Percentiles rank a stretch among this genome's conserved stretches.
Evolutionary conservation across 2,797 vertebrate genomes (phyloP).

Genomic region (Rachycentron canadum): DNA sequence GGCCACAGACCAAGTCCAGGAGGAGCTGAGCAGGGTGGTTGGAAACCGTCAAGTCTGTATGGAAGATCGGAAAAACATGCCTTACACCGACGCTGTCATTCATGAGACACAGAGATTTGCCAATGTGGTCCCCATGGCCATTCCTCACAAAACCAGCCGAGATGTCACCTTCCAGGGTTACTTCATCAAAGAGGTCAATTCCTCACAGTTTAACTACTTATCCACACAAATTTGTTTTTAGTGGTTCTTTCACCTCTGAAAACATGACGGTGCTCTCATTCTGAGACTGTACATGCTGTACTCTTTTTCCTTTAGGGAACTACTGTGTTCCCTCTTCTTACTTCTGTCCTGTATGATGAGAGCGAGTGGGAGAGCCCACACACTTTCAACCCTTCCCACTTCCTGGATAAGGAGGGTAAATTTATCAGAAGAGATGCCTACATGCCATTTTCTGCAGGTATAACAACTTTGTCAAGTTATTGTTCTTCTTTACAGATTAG

Average conservation of each 20-base stretch:
- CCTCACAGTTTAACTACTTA: background rate
- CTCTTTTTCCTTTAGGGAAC: conserved; percentile 66
- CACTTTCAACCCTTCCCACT: conserved; percentile 79
- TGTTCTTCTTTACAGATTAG: no score
- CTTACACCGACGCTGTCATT: conserved; percentile 76
- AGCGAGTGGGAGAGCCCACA: conserved; percentile 77
- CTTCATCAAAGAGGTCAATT: conserved; percentile 73
- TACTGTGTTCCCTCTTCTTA: conserved; percentile 72
- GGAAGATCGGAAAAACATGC: conserved; percentile 73
- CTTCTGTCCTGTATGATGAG: conserved; percentile 77
- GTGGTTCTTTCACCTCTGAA: background rate
- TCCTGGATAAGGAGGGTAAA: conserved; percentile 75
- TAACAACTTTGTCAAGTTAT: no score
- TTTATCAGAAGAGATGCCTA: conserved; percentile 78
- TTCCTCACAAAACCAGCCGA: conserved; percentile 69
- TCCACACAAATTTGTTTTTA: background rate
- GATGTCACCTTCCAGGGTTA: conserved; percentile 77
- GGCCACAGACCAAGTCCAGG: conserved; percentile 70
- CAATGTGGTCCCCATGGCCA: conserved; percentile 56
- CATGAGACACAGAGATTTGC: conserved; percentile 77
- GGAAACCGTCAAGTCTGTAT: conserved; percentile 58
- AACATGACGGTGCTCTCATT: background rate
- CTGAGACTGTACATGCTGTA: background rate
- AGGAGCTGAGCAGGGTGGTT: conserved; percentile 70
- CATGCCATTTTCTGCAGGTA: conserved; percentile 82